Evolutionary conservation across 2,888 invertebrate genomes (phyloP).

Genomic region (Thereva unica): DNA sequence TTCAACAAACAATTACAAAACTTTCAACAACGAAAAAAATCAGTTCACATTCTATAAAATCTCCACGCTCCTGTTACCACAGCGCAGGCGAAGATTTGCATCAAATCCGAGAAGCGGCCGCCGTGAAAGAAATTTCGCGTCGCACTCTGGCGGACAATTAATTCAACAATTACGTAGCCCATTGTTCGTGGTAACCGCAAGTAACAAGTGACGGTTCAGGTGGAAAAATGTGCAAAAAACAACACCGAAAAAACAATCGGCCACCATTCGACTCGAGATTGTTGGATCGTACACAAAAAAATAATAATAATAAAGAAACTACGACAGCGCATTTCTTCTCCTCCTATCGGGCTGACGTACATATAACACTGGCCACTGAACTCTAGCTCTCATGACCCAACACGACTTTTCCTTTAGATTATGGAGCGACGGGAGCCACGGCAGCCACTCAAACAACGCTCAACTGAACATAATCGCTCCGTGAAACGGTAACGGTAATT

Average conservation of each 20-base stretch:
- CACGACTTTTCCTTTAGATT: not conserved
- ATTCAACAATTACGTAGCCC: conserved; percentile 31
- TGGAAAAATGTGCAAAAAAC: conserved; percentile 60
- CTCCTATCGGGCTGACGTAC: not conserved
- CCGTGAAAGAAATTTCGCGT: conserved; percentile 11
- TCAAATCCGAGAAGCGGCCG: not conserved
- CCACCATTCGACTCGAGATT: conserved; percentile 12
- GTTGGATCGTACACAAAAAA: conserved; percentile 5
- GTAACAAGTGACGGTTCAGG: conserved; percentile 89
- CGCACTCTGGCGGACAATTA: conserved; percentile 25
- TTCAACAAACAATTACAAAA: too few relatives aligned
- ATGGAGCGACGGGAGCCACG: conserved; percentile 8
- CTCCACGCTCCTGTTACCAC: conserved; percentile 31
- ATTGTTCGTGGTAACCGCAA: conserved; percentile 33
- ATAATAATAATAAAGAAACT: not conserved
- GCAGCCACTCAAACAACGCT: conserved; percentile 27
- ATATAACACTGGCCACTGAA: not conserved
- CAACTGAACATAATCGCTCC: conserved; percentile 30
- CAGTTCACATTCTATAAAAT: not conserved
- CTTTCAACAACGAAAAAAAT: too few relatives aligned
- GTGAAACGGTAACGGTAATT: conserved; percentile 33
- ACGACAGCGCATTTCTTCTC: conserved; percentile 1
- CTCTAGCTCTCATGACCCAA: not conserved
- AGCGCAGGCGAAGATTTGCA: conserved; percentile 8
- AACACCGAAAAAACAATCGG: conserved; percentile 12